These are phyloP conservation scores for Anorthoa munda DNA, from an alignment of 2,888 invertebrate genomes.

Conservation along the genomic window DNA sequence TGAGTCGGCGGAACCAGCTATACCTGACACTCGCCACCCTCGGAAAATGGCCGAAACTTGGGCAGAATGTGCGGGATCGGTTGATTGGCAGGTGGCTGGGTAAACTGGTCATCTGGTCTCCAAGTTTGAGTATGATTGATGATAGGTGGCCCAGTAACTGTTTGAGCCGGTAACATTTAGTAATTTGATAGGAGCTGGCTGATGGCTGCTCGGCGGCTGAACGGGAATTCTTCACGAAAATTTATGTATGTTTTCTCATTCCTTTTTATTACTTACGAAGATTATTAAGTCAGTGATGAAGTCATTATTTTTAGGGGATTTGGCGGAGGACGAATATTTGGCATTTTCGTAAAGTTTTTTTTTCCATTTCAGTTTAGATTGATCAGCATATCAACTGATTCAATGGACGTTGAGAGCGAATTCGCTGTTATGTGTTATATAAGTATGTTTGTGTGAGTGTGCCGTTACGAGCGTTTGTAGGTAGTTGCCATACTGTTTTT, in stretches of 20 bases:
- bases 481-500: too few species aligned
- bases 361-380: neutral
- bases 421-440: too few species aligned
- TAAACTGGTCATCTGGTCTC: constrained; percentile 57
- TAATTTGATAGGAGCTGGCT: constrained; percentile 59
- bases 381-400: neutral
- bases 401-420: neutral
- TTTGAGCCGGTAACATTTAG: constrained; percentile 59
- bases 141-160: constrained; percentile 64
- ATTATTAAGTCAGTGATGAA: constrained; percentile 41
- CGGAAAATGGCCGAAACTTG: neutral
- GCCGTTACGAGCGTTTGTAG: too few species aligned
- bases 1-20: constrained; percentile 72
- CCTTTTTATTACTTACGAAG: constrained; percentile 44
- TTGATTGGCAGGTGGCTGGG: constrained; percentile 64
- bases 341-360: neutral
- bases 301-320: constrained; percentile 25
- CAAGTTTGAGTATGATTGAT: constrained; percentile 76
- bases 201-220: constrained; percentile 2
- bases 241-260: constrained; percentile 49
- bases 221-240: constrained; percentile 40
- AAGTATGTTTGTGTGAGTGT: too few species aligned
- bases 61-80: neutral
- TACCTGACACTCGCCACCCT: constrained; percentile 50
- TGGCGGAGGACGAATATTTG: neutral